Evolutionary conservation across 1,140 invertebrate species (phyloP).

Genomic region (Triops cancriformis): DNA sequence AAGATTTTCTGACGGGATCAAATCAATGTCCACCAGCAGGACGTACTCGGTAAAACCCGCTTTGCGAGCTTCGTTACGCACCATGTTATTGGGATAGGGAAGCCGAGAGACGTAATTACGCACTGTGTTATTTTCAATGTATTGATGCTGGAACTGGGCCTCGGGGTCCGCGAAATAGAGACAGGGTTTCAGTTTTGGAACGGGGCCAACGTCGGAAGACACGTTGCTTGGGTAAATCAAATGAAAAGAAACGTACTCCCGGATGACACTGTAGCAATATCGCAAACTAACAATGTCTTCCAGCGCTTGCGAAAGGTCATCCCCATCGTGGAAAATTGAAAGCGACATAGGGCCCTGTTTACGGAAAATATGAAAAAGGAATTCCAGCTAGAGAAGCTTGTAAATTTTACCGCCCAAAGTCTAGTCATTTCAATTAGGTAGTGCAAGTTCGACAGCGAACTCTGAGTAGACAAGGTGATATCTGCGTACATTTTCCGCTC

Average conservation of each 20-base stretch:
- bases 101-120: slow-evolving; percentile 24
- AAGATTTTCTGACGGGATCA: slow-evolving; percentile 46
- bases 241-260: background rate
- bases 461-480: background rate
- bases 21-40: slow-evolving; percentile 50
- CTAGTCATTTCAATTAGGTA: slow-evolving; percentile 3
- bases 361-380: background rate
- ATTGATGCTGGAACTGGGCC: background rate
- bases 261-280: background rate
- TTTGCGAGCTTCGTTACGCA: slow-evolving; percentile 48
- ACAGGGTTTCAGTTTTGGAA: background rate
- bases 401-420: background rate
- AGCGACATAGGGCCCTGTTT: background rate
- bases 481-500: background rate
- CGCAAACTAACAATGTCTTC: background rate
- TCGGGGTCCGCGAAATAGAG: background rate
- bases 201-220: background rate
- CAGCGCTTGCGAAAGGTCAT: background rate
- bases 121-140: background rate
- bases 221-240: background rate
- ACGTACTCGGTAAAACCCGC: slow-evolving; percentile 44
- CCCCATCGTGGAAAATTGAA: background rate
- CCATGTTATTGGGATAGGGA: slow-evolving; percentile 48
- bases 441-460: background rate
- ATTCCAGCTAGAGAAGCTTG: background rate